Evolutionary conservation across 2,797 vertebrate genomes (phyloP).

Genomic region (Erethizon dorsatum): DNA sequence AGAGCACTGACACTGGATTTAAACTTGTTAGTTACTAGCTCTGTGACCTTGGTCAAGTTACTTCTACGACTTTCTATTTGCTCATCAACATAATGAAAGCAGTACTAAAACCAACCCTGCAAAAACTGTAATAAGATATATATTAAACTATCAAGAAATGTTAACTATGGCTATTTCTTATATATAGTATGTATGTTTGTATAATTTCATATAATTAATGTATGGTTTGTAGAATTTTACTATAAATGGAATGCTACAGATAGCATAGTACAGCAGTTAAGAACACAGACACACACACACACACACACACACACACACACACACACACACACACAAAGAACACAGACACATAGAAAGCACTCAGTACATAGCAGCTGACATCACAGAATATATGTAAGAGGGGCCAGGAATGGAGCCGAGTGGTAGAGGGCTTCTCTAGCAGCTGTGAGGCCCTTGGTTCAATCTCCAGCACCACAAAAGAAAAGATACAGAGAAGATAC

Average conservation of each 20-base stretch:
- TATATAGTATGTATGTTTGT: background rate
- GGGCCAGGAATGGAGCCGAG: background rate
- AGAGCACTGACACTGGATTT: conserved; percentile 8
- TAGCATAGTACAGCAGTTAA: background rate
- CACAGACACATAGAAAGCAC: background rate
- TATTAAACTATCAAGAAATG: conserved; percentile 63
- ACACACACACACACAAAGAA: no score
- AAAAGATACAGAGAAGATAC: background rate
- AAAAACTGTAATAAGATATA: conserved; percentile 52
- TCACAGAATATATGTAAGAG: background rate
- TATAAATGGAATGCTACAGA: background rate
- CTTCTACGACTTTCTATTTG: conserved; percentile 43
- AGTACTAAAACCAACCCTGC: conserved; percentile 20
- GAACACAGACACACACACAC: background rate
- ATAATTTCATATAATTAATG: conserved; percentile 58
- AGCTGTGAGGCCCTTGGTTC: background rate
- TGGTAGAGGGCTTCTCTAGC: no score
- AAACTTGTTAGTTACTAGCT: conserved; percentile 12
- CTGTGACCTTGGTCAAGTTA: conserved; percentile 27
- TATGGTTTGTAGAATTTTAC: conserved; percentile 13
- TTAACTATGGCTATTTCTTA: conserved; percentile 39
- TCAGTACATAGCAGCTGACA: conserved; percentile 11
- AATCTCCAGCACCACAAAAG: background rate
- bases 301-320: no score
- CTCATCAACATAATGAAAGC: conserved; percentile 37